A percentile compares a stretch with the other conserved stretches of the same genome.
Conservation (phyloP, 2,888 invertebrate species). For the Cactoblastis cactorum region DNA sequence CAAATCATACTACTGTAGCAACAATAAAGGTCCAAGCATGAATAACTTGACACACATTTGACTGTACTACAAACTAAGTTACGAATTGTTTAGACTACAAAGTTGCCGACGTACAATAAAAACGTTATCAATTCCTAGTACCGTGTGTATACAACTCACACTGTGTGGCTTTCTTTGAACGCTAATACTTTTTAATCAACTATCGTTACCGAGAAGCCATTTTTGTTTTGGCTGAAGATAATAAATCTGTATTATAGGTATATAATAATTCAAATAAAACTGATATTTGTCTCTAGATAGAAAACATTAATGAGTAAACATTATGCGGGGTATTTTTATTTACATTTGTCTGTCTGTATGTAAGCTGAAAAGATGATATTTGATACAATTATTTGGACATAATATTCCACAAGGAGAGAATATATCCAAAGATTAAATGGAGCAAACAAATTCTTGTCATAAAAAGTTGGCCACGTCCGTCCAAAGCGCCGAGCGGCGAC, state of each 20-base stretch:
- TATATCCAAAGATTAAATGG: background rate
- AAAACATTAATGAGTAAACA: no score
- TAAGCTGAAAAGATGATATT: no score
- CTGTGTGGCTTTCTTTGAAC: constrained; percentile 35
- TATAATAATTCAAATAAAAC: no score
- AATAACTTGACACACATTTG: no score
- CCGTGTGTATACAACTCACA: constrained; percentile 5
- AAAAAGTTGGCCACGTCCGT: background rate
- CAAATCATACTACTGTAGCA: no score
- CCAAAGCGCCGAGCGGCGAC: constrained; percentile 12
- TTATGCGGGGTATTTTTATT: no score
- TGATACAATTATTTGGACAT: no score
- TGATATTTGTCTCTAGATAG: no score
- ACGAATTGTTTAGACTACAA: constrained; percentile 12
- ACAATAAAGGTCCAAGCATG: no score
- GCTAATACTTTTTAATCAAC: constrained; percentile 2
- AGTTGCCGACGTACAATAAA: constrained; percentile 3
- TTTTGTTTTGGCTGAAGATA: background rate
- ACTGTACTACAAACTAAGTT: background rate
- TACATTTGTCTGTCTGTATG: no score
- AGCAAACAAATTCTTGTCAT: constrained; percentile 1
- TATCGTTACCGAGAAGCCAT: constrained; percentile 5
- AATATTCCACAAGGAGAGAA: background rate
- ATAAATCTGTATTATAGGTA: background rate
- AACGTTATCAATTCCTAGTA: constrained; percentile 25